Base-by-base conservation (phyloP, 2,888 invertebrate genomes). In the Hirtodrosophila alboralis region DNA sequence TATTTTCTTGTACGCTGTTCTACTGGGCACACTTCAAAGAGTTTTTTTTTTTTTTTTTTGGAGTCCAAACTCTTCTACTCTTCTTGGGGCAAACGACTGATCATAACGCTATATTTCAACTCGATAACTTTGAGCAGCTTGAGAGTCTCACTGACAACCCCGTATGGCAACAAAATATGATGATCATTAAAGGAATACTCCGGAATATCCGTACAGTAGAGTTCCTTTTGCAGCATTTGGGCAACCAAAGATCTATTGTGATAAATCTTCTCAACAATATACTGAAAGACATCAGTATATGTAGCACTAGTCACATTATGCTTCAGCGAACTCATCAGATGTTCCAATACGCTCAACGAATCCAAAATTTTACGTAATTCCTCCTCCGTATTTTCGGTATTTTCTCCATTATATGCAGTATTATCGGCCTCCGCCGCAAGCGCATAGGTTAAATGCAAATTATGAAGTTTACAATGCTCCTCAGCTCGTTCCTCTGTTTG, bases 301-400 rank as follows among this genome's bases (percentile, higher is more conserved):
- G n/a, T n/a, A n/a, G n/a, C n/a, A 0, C 13, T 0, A 10, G 8
- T 3, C 6, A 14, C 3, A 0, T 1, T 3, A 0, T 4, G 0
- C 1, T 9, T 33, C 2, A 34, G 3, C 0, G 10, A 3, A 0
- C 5, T 7, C 30, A 68, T 0, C n/a, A 78, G 6, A 5, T 31
- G 7, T 1, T 45, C 4, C 3, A 86, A 12, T 0, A 62, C 66
- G 8, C 23, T 31, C 3, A 88, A 61, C 3, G 86, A 66, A 2
- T 52, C 27, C 3, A 72, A 23, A 0, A 88, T 84, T 0, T 65
- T 57, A 0, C 38, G 36, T 12, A 88, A 26, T 54, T 87, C 75
- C 3, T 40, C 23, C 2, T 33, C 21, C 0, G 62, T 4, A 21
- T 8, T 0, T 1, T 9, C 1, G 1, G 8, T 28, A 9, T 23